phyloP scores from a whole-genome alignment of 2,888 invertebrate species.

The Enoplolaimus lenunculus region DNA sequence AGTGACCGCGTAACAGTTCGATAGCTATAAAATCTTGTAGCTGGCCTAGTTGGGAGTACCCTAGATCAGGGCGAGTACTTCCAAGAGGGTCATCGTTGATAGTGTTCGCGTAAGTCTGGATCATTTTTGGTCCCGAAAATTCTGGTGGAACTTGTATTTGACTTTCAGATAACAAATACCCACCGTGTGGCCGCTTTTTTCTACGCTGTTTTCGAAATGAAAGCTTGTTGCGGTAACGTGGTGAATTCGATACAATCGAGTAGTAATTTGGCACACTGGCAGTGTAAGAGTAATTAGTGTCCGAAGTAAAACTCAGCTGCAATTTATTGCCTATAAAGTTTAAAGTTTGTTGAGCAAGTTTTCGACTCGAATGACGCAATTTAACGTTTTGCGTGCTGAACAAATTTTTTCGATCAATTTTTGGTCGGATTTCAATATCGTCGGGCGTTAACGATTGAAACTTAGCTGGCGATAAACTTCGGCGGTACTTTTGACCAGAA shows the following conservation, averaged over 20 bases:
- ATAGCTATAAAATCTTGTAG: conserved; percentile 65
- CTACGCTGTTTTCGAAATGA: neutral
- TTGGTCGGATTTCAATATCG: too few relatives aligned
- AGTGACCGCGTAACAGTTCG: conserved; percentile 74
- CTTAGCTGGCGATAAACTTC: too few relatives aligned
- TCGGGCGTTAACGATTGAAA: too few relatives aligned
- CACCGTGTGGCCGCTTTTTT: neutral
- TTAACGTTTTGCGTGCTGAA: too few relatives aligned
- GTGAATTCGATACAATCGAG: neutral
- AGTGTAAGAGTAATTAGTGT: too few relatives aligned
- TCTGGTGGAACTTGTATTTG: neutral
- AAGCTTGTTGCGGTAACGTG: neutral
- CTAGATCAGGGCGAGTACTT: neutral
- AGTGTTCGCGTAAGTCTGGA: neutral
- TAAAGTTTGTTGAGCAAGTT: too few relatives aligned
- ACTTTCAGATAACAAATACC: neutral
- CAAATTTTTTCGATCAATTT: too few relatives aligned
- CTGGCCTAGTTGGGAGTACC: conserved; percentile 6
- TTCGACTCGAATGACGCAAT: too few relatives aligned
- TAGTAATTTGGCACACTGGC: neutral
- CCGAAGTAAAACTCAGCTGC: too few relatives aligned
- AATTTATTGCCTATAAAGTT: too few relatives aligned
- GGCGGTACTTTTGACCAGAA: too few relatives aligned
- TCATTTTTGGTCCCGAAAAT: neutral
- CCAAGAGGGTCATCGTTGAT: neutral